These are phyloP conservation scores for Patiria pectinifera DNA, from an alignment of 53 echinoderm and acorn worm species.

Conservation along the genomic window DNA sequence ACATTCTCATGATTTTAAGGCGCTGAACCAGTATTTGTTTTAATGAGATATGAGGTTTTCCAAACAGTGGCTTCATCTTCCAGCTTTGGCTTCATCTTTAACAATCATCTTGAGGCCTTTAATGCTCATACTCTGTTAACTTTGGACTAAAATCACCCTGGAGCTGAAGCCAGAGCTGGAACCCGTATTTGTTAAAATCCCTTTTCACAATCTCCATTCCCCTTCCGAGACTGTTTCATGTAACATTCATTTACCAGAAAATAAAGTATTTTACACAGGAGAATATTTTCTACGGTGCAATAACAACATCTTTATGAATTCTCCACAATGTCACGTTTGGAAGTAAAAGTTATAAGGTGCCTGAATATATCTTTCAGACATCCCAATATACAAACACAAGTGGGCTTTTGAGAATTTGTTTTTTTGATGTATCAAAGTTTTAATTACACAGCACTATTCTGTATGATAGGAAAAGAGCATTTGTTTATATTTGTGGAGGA, in stretches of 20 bases:
- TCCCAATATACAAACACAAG: background rate
- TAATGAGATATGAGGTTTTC: background rate
- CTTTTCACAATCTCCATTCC: too few species aligned
- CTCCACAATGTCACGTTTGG: background rate
- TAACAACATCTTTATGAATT: background rate
- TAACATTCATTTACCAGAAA: background rate
- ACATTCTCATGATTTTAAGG: background rate
- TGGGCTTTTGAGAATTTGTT: background rate
- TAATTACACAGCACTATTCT: background rate
- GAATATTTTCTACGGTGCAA: slow-evolving; percentile 3
- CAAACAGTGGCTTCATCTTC: background rate
- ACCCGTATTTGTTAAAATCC: too few species aligned
- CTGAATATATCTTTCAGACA: background rate
- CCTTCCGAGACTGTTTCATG: background rate
- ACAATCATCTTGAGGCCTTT: background rate
- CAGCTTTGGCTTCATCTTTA: background rate
- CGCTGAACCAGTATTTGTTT: background rate
- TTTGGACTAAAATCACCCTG: too few species aligned
- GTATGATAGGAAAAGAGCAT: background rate
- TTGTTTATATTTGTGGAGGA: background rate
- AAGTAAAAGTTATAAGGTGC: background rate
- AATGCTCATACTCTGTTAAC: too few species aligned
- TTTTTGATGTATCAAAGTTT: background rate
- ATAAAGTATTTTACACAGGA: background rate
- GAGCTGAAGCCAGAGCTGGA: too few species aligned